These are phyloP conservation scores for Microplitis demolitor DNA, from an alignment of 1,140 invertebrate genomes.

Conservation along the genomic window DNA sequence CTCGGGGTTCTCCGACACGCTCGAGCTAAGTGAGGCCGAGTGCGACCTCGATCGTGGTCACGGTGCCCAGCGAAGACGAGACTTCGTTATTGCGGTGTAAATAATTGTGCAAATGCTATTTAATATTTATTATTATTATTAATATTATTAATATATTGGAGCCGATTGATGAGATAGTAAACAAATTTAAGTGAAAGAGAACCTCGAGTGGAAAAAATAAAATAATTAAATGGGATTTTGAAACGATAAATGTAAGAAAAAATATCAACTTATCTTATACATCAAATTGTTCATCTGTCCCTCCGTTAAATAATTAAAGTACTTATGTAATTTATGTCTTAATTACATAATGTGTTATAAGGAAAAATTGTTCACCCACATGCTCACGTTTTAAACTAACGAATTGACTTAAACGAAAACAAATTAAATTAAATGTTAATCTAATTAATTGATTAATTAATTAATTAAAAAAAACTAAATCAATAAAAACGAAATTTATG, in stretches of 20 bases:
- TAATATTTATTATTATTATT: too few relatives aligned
- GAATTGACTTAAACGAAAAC: constrained; percentile 22
- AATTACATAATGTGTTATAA: constrained; percentile 9
- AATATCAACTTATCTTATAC: background rate
- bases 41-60: constrained; percentile 58
- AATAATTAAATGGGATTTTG: background rate
- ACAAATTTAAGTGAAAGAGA: background rate
- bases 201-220: background rate
- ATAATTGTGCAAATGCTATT: constrained; percentile 38
- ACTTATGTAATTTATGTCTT: constrained; percentile 6
- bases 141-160: background rate
- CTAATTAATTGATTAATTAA: background rate
- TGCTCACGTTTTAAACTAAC: constrained; percentile 21
- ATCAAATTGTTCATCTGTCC: background rate
- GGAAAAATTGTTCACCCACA: constrained; percentile 2
- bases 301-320: background rate
- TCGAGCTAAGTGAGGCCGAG: constrained; percentile 64
- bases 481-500: constrained; percentile 5
- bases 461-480: background rate
- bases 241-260: background rate
- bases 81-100: constrained; percentile 63
- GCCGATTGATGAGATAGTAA: background rate
- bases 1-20: constrained; percentile 65
- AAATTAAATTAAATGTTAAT: constrained; percentile 1
- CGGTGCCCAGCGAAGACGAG: constrained; percentile 53